Base-by-base conservation (phyloP, 2,113 vertebrate genomes). In the Sminthopsis crassicaudata region DNA sequence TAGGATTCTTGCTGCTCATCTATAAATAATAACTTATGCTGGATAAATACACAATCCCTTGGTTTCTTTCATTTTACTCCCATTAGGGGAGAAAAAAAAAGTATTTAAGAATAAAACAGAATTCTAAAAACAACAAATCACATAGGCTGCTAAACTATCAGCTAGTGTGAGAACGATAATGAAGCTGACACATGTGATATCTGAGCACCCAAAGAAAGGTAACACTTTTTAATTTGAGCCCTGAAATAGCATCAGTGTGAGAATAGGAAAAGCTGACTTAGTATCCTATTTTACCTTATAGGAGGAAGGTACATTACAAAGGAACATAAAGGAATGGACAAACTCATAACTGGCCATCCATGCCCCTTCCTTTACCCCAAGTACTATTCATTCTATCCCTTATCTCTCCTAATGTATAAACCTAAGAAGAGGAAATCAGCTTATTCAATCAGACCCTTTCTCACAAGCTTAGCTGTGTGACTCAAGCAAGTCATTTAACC, bases 1-100 rank as follows among this genome's bases (percentile, higher is more conserved):
- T 94, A 90, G n/a, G 88, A 92, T 90, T 8, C 16, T 89, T 19
- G 54, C 12, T 89, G 9, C 52, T 92, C 22, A 26, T 53, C 90
- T 88, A 48, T 92, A 94, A 92, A 57, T 55, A 92, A 55, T 76
- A 42, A 51, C 93, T 95, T 53, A 48, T 95, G 46, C 54, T 91
- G 50, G 55, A 1, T 67, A 25, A 91, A 42, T 57, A 26, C 67
- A 93, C 90, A 76, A 53, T 50, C 67, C 53, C 10, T 50, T 48
- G 51, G 46, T 67, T 90, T 93, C 67, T 95, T 84, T 84, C 57
- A 23, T 48, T 51, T 92, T 84, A 84, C 14, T 11, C 11, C 8
- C 24, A 5, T 48, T 42, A n/a, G 19, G 16, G 2, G 67, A 42
- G n/a, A 26, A 76, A 2, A 76, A 2, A 48, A 84, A 84, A 51